These are phyloP conservation scores for Alouatta palliata DNA, from an alignment of 2,113 vertebrate species.

Conservation along the genomic window DNA sequence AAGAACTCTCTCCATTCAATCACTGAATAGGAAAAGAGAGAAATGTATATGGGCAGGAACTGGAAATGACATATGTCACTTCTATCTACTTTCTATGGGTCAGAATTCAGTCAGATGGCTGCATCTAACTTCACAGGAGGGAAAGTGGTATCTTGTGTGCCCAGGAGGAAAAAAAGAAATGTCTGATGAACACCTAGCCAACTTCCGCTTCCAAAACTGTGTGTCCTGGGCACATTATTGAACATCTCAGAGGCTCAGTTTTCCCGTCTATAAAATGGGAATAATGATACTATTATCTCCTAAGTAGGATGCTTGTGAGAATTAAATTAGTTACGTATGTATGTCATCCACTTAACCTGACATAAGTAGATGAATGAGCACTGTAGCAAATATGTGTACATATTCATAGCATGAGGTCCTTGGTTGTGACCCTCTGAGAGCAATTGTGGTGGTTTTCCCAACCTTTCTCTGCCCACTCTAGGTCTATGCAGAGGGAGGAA, in stretches of 20 bases:
- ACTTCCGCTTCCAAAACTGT: neutral
- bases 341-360: neutral
- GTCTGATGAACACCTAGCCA: neutral
- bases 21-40: neutral
- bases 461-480: neutral
- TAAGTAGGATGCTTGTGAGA: neutral
- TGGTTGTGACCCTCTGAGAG: neutral
- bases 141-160: neutral
- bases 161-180: neutral
- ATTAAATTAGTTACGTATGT: neutral
- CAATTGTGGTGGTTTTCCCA: neutral
- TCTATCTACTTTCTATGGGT: neutral
- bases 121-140: neutral
- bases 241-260: conserved; percentile 4
- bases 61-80: neutral
- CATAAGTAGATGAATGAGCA: neutral
- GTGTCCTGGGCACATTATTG: neutral
- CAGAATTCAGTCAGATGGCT: neutral
- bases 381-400: neutral
- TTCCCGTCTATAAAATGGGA: neutral
- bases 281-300: neutral
- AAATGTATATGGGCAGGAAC: neutral
- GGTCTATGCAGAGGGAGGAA: conserved; percentile 28
- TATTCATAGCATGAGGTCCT: neutral
- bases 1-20: neutral